These are phyloP conservation scores for Amiota minor DNA, from an alignment of 2,888 invertebrate species.

Conservation along the genomic window DNA sequence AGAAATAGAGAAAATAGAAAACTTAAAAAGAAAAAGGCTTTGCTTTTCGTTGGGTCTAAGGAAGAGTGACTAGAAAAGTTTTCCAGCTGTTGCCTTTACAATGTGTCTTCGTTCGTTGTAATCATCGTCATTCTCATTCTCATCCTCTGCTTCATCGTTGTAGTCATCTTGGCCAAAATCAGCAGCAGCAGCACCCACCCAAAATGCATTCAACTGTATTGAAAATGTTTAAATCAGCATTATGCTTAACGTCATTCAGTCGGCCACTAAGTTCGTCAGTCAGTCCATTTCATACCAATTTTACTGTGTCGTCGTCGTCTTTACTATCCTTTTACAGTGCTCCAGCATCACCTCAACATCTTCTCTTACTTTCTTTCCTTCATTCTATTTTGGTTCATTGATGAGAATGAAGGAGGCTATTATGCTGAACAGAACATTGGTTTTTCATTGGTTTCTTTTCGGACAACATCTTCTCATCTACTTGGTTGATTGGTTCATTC, in stretches of 20 bases:
- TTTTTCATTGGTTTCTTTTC: slow-evolving; percentile 23
- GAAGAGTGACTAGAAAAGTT: slow-evolving; percentile 14
- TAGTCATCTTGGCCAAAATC: slow-evolving; percentile 2
- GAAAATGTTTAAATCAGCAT: slow-evolving; percentile 28
- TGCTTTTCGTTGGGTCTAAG: background rate
- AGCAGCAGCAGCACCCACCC: slow-evolving; percentile 13
- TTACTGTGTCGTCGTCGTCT: slow-evolving; percentile 1
- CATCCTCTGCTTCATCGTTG: background rate
- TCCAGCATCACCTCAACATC: background rate
- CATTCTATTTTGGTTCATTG: background rate
- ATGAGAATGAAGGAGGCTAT: background rate
- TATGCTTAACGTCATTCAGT: slow-evolving; percentile 28
- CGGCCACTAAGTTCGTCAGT: slow-evolving; percentile 23
- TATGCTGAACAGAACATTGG: slow-evolving; percentile 18
- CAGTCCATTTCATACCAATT: slow-evolving; percentile 12
- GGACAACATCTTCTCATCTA: background rate
- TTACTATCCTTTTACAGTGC: background rate
- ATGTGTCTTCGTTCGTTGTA: background rate
- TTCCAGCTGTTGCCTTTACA: slow-evolving; percentile 24
- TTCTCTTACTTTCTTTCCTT: background rate
- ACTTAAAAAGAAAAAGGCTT: background rate
- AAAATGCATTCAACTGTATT: slow-evolving; percentile 25
- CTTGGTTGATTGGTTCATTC: slow-evolving; percentile 2
- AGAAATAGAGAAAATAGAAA: background rate
- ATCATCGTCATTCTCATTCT: background rate